A percentile compares a stretch with the other conserved stretches of the same genome.
phyloP scores from a whole-genome alignment of 2,113 vertebrate genomes.

The Ochotona princeps region DNA sequence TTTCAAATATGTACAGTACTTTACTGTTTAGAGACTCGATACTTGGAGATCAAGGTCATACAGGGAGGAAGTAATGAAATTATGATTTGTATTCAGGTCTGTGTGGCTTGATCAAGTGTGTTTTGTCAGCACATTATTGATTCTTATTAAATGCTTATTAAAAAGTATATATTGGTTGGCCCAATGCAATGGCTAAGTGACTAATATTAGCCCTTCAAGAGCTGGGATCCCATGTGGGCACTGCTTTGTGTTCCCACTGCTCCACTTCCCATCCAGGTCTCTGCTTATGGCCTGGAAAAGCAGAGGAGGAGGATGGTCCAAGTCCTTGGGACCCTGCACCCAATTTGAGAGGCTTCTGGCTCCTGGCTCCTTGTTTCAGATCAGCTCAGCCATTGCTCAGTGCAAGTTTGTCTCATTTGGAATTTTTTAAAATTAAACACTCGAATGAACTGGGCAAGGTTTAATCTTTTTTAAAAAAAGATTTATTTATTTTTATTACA shows the following conservation, averaged over 20 bases:
- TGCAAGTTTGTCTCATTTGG: slow-evolving; percentile 18
- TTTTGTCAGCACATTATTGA: neutral
- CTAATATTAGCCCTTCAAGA: too few species aligned
- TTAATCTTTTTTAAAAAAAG: too few species aligned
- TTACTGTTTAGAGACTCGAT: neutral
- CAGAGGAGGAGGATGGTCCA: too few species aligned
- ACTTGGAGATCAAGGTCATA: neutral
- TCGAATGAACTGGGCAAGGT: neutral
- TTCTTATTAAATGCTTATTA: neutral
- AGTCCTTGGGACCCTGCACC: neutral
- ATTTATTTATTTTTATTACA: too few species aligned
- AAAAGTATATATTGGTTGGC: neutral
- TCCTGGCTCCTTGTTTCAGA: too few species aligned
- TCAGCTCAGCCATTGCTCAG: neutral
- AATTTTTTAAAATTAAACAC: slow-evolving; percentile 1
- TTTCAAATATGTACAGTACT: neutral
- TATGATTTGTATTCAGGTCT: slow-evolving; percentile 6
- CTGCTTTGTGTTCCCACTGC: too few species aligned
- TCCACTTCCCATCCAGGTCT: too few species aligned
- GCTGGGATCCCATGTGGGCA: too few species aligned
- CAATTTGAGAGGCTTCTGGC: neutral
- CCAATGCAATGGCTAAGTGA: neutral
- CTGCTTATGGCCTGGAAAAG: too few species aligned
- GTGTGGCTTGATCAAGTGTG: neutral
- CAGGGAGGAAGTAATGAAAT: neutral